Conservation (phyloP, 2,797 vertebrate species). For the Anas acuta region DNA sequence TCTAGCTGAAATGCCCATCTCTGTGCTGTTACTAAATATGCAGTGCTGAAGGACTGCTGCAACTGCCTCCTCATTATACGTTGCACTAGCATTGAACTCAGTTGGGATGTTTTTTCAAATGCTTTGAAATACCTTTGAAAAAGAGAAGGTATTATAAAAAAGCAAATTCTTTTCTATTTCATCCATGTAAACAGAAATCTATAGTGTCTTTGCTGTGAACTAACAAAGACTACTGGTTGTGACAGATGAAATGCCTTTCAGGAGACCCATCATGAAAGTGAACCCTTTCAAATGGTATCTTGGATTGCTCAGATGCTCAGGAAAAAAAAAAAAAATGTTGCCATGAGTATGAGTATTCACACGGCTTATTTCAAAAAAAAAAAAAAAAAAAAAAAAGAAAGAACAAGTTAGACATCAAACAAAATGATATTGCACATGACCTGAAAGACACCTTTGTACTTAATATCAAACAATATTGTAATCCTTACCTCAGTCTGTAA, state of each 20-base stretch:
- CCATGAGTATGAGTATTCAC: neutral
- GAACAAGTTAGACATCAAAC: neutral
- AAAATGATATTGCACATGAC: neutral
- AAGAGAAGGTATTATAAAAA: constrained; percentile 26
- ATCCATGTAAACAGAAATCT: constrained; percentile 67
- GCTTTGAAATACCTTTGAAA: constrained; percentile 59
- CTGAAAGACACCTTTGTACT: neutral
- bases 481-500: neutral
- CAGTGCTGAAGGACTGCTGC: constrained; percentile 32
- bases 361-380: neutral
- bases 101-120: constrained; percentile 23
- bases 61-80: neutral
- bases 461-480: constrained; percentile 9
- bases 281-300: constrained; percentile 39
- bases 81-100: constrained; percentile 43
- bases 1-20: neutral
- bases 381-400: neutral
- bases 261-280: neutral
- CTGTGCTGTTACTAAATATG: constrained; percentile 32
- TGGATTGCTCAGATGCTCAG: neutral
- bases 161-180: constrained; percentile 45
- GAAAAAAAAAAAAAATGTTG: neutral
- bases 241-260: constrained; percentile 53
- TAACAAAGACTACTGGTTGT: constrained; percentile 45
- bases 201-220: constrained; percentile 36